Conservation (phyloP, 1,140 invertebrate species). For the Adelges cooleyi region DNA sequence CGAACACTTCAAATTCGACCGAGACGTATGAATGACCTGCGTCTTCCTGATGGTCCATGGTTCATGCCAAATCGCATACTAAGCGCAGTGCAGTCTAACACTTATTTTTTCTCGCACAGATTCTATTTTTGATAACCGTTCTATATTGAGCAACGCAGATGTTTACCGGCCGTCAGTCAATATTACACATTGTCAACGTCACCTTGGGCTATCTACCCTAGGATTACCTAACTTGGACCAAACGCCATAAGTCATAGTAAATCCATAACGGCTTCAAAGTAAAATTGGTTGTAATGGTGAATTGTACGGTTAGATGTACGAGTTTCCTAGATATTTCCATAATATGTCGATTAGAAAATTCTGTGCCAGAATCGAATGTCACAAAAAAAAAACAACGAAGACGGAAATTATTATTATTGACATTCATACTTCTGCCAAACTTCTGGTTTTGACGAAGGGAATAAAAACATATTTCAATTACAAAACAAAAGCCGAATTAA, state of each 20-base stretch:
- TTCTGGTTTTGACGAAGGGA: conserved; percentile 1
- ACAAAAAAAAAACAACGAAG: no score
- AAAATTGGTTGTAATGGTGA: no score
- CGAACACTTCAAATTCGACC: conserved; percentile 78
- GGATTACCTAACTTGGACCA: no score
- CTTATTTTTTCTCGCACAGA: neutral
- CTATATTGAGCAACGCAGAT: conserved; percentile 22
- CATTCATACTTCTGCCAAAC: neutral
- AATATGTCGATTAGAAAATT: no score
- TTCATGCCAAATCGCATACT: conserved; percentile 18
- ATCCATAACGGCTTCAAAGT: no score
- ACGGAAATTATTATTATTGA: no score
- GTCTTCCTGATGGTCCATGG: conserved; percentile 25
- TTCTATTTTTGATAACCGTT: conserved; percentile 19
- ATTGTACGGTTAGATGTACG: no score
- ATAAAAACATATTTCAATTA: conserved; percentile 13
- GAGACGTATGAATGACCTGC: conserved; percentile 46
- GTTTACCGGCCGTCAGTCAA: neutral
- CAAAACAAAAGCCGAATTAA: conserved; percentile 23
- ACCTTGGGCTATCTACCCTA: no score
- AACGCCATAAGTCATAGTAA: no score
- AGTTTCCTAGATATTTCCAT: no score
- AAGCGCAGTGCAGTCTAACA: neutral
- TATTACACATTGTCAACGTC: no score
- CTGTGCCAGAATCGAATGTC: no score